Evolutionary conservation across 2,113 vertebrate genomes (phyloP).

Genomic region (Calyptommatus sinebrachiatus): DNA sequence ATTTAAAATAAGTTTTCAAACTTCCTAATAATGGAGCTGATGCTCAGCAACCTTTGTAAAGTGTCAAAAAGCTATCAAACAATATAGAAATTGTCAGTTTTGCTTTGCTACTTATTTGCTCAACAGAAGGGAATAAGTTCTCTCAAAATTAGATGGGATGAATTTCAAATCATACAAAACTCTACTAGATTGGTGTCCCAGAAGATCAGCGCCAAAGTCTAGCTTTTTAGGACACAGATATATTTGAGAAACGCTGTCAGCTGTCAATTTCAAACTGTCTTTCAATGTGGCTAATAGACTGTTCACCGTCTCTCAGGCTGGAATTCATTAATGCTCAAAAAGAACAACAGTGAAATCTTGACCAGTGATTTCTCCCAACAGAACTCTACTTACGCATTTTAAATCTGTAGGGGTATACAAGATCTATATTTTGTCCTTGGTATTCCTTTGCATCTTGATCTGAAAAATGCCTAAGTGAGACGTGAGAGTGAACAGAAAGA

Average conservation of each 20-base stretch:
- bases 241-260: neutral
- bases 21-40: conserved; percentile 33
- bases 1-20: conserved; percentile 39
- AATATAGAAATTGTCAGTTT: conserved; percentile 28
- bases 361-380: neutral
- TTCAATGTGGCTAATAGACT: neutral
- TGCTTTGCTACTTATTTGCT: conserved; percentile 41
- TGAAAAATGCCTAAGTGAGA: too few species aligned
- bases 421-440: too few species aligned
- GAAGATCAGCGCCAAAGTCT: rapidly evolving
- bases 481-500: too few species aligned
- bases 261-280: neutral
- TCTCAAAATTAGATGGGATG: conserved; percentile 18
- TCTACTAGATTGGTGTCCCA: neutral
- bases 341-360: neutral
- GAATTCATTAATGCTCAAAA: neutral
- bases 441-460: too few species aligned
- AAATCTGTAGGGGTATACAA: neutral
- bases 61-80: conserved; percentile 28
- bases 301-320: neutral
- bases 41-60: conserved; percentile 47
- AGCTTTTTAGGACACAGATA: neutral
- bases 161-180: conserved; percentile 11
- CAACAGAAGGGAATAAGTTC: conserved; percentile 17
- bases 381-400: neutral